These are phyloP conservation scores for Phenganax marumi DNA, from an alignment of 92 coral and sea anemone genomes.

Conservation along the genomic window DNA sequence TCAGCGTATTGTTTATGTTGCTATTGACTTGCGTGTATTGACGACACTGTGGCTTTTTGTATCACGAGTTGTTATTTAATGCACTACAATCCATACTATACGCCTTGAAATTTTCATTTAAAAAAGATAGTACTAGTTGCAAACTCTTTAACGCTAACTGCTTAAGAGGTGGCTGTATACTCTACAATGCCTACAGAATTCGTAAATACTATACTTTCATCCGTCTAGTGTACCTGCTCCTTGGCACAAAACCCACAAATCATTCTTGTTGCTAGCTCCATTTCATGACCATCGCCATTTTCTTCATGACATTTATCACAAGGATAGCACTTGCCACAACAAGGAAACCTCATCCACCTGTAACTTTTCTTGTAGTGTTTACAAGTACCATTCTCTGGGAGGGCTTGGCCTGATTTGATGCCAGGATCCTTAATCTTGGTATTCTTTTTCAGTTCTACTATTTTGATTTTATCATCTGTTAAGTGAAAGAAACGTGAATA, in stretches of 20 bases:
- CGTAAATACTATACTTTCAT: not conserved
- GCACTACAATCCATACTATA: no score
- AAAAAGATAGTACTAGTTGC: not conserved
- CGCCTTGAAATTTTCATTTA: no score
- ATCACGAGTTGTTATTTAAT: no score
- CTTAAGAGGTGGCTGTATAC: not conserved
- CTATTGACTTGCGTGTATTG: no score
- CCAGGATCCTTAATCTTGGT: conserved; percentile 60
- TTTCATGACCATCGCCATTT: conserved; percentile 66
- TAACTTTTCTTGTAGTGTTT: conserved; percentile 93
- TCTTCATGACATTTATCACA: conserved; percentile 90
- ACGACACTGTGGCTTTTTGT: no score
- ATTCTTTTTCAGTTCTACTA: conserved; percentile 28
- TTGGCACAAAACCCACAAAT: conserved; percentile 90
- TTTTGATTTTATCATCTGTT: conserved; percentile 14
- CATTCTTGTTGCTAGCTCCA: conserved; percentile 84
- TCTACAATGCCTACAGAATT: not conserved
- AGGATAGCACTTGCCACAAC: conserved; percentile 92
- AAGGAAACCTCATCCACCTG: conserved; percentile 96
- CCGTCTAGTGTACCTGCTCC: conserved; percentile 69
- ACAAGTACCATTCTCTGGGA: conserved; percentile 85
- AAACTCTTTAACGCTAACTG: not conserved
- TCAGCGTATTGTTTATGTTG: no score
- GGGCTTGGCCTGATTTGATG: conserved; percentile 74
- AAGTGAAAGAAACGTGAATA: not conserved